phyloP scores from a whole-genome alignment of 1,140 invertebrate genomes.

The Melitaea cinxia region DNA sequence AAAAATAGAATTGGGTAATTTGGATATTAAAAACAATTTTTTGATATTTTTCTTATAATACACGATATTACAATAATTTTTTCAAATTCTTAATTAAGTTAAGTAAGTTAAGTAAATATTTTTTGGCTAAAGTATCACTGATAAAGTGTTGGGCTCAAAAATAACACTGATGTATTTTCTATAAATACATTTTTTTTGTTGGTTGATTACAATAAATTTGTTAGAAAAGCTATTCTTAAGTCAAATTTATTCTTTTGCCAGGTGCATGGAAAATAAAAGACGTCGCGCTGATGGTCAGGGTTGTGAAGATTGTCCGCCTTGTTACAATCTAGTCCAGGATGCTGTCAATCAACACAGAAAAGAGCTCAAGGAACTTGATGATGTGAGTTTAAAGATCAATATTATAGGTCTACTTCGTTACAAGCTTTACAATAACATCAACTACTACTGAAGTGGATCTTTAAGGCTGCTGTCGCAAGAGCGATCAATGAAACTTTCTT shows the following conservation, averaged over 20 bases:
- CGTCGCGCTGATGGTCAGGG: conserved; percentile 88
- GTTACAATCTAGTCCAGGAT: conserved; percentile 96
- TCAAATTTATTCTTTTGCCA: conserved; percentile 24
- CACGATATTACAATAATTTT: no score
- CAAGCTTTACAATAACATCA: no score
- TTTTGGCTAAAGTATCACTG: no score
- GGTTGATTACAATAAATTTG: neutral
- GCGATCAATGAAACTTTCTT: conserved; percentile 44
- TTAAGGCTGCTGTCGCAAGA: conserved; percentile 44
- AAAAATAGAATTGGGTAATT: no score
- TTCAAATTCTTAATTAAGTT: no score
- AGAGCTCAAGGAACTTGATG: conserved; percentile 88
- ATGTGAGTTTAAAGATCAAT: conserved; percentile 67
- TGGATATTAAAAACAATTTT: neutral
- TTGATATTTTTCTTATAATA: neutral
- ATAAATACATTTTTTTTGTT: neutral
- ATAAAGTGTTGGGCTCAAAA: no score
- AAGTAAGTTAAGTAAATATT: no score
- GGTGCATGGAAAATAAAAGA: conserved; percentile 95
- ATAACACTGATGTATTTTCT: no score
- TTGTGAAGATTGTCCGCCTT: conserved; percentile 94
- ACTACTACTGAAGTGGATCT: no score
- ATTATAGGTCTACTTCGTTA: neutral
- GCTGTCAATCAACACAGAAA: conserved; percentile 90
- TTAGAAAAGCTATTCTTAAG: neutral